Percentiles rank a stretch among this genome's conserved stretches.
phyloP scores from a whole-genome alignment of 2,888 invertebrate species.

The Parthenolecanium corni region DNA sequence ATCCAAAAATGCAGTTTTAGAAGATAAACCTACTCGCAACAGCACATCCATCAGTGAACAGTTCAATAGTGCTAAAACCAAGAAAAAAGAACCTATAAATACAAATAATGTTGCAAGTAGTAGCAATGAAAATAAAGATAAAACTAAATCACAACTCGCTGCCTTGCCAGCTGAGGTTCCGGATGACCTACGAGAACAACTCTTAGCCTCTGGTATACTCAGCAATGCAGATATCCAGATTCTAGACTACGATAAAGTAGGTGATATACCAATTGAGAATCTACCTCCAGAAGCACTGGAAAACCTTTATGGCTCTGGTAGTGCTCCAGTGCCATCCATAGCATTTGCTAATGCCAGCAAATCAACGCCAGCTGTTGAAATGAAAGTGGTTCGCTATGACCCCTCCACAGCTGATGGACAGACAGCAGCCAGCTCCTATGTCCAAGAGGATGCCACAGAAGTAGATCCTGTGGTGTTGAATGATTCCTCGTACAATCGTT shows the following conservation, averaged over 20 bases:
- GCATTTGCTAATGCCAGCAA: conserved; percentile 43
- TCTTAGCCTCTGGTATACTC: conserved; percentile 71
- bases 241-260: conserved; percentile 76
- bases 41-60: conserved; percentile 10
- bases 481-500: conserved; percentile 62
- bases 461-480: conserved; percentile 63
- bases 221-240: conserved; percentile 80
- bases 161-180: conserved; percentile 71
- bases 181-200: conserved; percentile 68
- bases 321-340: conserved; percentile 56
- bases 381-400: conserved; percentile 75
- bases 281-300: conserved; percentile 74
- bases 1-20: conserved; percentile 37
- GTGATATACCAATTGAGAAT: conserved; percentile 70
- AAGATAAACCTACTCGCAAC: conserved; percentile 8
- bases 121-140: conserved; percentile 35
- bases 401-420: conserved; percentile 61
- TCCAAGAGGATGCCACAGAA: conserved; percentile 54
- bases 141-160: conserved; percentile 39
- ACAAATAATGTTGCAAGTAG: not conserved
- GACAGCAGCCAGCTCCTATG: conserved; percentile 57
- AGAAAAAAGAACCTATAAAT: not conserved
- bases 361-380: conserved; percentile 38
- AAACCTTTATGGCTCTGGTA: conserved; percentile 75
- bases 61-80: conserved; percentile 1